Evolutionary conservation across 2,113 vertebrate genomes (phyloP), one percentile per base, ranked within the genome.

Genomic region (Mugil cephalus): DNA sequence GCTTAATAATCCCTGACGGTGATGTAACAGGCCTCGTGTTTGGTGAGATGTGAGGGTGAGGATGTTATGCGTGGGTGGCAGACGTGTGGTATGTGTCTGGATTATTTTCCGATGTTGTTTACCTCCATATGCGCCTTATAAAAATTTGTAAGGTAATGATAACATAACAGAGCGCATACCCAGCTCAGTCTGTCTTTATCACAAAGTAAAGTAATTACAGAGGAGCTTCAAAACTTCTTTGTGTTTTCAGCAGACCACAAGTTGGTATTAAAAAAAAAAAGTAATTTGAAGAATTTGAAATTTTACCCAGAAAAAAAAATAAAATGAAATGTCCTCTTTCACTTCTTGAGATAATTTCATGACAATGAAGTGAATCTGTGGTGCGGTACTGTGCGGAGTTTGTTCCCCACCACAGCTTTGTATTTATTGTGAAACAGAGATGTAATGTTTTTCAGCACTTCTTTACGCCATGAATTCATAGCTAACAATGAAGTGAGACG

Each of bases 351-450:
- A 36, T 35, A 35, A 52, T 10, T 63, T 46, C 24, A 35, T n/a
- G 11, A 15, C 34, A 19, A 8, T 10, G 9, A 10, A 9, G 24
- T 24, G 8, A 52, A 46, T 64, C 8, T 47, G 3, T 17, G 17
- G 4, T 30, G 0, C 9, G 6, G 7, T 42, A 35, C 36, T 24
- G 55, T 14, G 14, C 15, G 48, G 13, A 12, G 9, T 36, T 43
- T 24, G 48, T 43, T 7, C 43, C 14, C 35, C 39, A 39, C 60
- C n/a, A 60, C 11, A 67, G 46, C 30, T 8, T 50, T 45, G 61
- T 58, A 77, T 24, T 56, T 36, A 18, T 7, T 53, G 12, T 51
- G 24, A n/a, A 34, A 4, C 52, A 11, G 43, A 30, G 24, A 30
- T 30, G 5, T 2, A 5, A 30, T 30, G 24, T 30, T 30, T 30